phyloP scores from a whole-genome alignment of 2,797 vertebrate species.

The Scolopax bukidnonensis region DNA sequence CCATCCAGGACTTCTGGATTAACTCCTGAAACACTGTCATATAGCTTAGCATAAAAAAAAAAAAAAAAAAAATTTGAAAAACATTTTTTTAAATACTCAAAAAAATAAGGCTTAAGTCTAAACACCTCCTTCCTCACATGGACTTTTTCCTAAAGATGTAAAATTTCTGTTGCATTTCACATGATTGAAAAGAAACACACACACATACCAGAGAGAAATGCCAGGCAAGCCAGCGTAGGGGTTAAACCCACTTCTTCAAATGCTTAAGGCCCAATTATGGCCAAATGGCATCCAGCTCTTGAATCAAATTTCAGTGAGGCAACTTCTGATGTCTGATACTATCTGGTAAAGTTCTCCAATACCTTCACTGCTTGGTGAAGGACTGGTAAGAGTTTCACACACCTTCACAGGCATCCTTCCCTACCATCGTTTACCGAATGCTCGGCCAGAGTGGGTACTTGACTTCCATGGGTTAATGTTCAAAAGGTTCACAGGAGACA shows the following conservation, averaged over 20 bases:
- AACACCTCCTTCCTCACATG: background rate
- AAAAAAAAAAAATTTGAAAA: background rate
- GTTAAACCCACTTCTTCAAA: background rate
- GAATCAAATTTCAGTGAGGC: background rate
- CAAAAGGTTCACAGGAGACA: background rate
- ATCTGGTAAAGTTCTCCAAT: background rate
- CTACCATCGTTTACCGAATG: background rate
- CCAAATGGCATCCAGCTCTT: background rate
- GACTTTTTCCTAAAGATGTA: background rate
- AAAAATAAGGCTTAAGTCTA: background rate
- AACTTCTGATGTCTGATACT: background rate
- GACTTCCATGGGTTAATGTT: background rate
- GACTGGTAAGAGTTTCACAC: background rate
- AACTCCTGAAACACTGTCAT: background rate
- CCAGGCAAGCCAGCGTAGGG: background rate
- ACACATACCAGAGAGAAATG: background rate
- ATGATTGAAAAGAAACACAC: background rate
- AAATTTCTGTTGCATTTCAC: background rate
- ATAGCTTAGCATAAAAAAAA: background rate
- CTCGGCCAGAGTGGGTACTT: background rate
- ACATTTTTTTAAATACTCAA: background rate
- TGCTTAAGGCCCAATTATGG: background rate
- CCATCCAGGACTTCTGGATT: background rate
- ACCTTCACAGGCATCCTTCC: background rate
- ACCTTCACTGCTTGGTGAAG: background rate